Evolutionary conservation across 1,140 invertebrate genomes (phyloP), one percentile per base, ranked within the genome.

Genomic region (Eubasilissa regina): DNA sequence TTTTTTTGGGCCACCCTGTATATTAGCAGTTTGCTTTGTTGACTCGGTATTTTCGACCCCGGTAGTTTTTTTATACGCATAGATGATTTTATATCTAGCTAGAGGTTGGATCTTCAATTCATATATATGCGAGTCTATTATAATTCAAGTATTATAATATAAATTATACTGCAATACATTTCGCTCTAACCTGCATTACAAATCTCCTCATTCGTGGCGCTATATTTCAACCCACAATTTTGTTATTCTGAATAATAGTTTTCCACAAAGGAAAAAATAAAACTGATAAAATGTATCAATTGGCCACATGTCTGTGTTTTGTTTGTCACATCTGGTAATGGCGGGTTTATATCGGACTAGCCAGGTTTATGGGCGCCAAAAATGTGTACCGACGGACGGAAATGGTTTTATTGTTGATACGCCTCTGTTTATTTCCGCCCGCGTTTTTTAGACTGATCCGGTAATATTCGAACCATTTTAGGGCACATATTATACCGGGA

Each of bases 291-390:
- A 70, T 51, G 15, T 70, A 70, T 70, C 66, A 51, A 70, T 70
- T 70, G 66, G 17, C 66, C 66, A 70, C 66, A 70, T 70, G 47
- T 51, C 47, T 70, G 66, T 70, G 48, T 70, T 70, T 70, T 70
- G 45, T 48, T 70, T 51, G 45, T 45, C 47, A 51, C 66, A 48
- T 70, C 66, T 70, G 66, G 47, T 70, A 70, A 51, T 70, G 66
- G 66, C 47, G 21, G 66, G 10, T 51, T 51, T 53, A 51, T 48
- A 25, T 51, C 66, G 66, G 66, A 15, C 44, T 17, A 48, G 66
- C 15, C 66, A 70, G 47, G 66, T 35, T 51, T 51, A 25, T 17
- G 47, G 66, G 66, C 66, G 66, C 66, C 66, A 70, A 43, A 66
- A n/a, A 17, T 45, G 64, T 15, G 64, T 48, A 17, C 21, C 60